Conservation (phyloP, 2,113 vertebrate species). For the Pangasianodon gigas region DNA sequence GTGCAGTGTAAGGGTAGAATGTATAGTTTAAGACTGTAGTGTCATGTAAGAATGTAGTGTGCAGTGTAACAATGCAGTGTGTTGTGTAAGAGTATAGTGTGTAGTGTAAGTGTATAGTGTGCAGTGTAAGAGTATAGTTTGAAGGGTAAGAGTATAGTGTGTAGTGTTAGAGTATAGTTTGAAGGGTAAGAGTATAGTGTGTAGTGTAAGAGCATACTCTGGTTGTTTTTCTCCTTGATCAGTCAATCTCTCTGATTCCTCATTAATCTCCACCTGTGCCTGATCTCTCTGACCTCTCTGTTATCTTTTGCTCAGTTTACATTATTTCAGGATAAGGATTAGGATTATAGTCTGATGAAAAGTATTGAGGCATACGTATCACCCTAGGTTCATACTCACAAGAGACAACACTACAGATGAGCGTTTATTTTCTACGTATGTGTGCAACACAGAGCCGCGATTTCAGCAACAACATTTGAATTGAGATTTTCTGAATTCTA, state of each 20-base stretch:
- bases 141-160: no score
- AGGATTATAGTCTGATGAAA: conserved; percentile 28
- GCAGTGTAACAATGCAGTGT: no score
- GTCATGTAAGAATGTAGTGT: no score
- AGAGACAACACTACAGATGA: background rate
- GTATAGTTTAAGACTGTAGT: no score
- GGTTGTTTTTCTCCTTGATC: no score
- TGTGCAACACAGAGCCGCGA: no score
- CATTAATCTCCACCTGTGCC: background rate
- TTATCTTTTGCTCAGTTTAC: conserved; percentile 6
- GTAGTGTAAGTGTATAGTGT: background rate
- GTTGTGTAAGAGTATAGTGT: background rate
- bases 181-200: no score
- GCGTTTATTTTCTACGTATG: no score
- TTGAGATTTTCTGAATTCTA: no score
- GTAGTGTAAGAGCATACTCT: no score
- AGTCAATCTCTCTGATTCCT: background rate
- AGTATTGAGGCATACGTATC: background rate
- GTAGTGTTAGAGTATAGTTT: background rate
- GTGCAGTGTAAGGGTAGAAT: background rate
- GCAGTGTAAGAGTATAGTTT: background rate
- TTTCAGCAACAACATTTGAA: no score
- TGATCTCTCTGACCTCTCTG: background rate
- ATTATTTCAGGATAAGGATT: conserved; percentile 34
- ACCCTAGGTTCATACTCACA: no score